Base-by-base conservation (phyloP, 2,797 vertebrate genomes). In the Anguilla anguilla region DNA sequence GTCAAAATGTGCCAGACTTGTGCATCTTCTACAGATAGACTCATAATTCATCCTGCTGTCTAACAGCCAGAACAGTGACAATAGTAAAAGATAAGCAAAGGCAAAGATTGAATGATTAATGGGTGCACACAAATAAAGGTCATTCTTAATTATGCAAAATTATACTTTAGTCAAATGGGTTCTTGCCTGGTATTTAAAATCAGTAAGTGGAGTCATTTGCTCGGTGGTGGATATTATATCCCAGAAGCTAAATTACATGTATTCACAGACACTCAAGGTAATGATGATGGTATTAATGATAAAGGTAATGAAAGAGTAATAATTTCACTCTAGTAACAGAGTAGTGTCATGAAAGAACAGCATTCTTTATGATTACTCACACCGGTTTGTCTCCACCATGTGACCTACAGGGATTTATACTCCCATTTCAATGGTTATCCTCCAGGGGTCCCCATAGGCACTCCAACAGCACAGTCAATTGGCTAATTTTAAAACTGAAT, bases 1-100 rank as follows among this genome's bases (percentile, higher is more conserved):
- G 79, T 88, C 64, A 86, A 22, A 79, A 13, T 31, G 74, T 69
- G 82, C 39, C 87, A 43, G 55, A 25, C 25, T 39, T 85, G n/a
- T n/a, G 6, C n/a, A 28, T 25, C 64, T 10, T 69, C 64, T n/a
- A 7, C 25, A 28, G 64, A 25, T n/a, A 25, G 22, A n/a, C 64
- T 28, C 7, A 28, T n/a, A n/a, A 69, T 10, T 28, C 64, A 61
- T n/a, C 17, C 59, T 61, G 64, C 64, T 9, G 22, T n/a, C n/a
- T 9, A 69, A n/a, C n/a, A 28, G 64, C 64, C 64, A 28, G 64
- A 28, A 69, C 7, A 28, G n/a, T n/a, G 7, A 28, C 25, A 69
- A 28, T 6, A 28, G n/a, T 28, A 28, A 28, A 28, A 69, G 64
- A 69, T 10, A 28, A 69, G 64, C 69, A 9, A n/a, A 69, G 25